These are phyloP conservation scores for Stegastes partitus DNA, from an alignment of 2,113 vertebrate species.

Conservation along the genomic window DNA sequence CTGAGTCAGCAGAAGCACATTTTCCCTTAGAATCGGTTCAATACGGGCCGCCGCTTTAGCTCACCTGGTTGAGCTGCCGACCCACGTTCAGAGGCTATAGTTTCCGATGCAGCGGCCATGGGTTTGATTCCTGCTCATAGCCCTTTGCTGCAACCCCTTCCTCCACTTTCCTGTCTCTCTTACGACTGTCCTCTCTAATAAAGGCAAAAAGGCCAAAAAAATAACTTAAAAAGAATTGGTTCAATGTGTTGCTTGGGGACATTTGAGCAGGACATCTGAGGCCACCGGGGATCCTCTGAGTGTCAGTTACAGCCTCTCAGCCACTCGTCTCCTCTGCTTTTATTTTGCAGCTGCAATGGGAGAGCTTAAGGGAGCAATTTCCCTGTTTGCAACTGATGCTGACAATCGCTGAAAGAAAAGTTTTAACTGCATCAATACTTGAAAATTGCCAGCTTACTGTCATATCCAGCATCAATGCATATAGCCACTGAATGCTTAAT, in stretches of 20 bases:
- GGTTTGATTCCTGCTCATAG: too few species aligned
- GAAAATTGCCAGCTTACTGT: neutral
- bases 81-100: too few species aligned
- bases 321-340: neutral
- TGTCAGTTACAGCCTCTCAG: conserved; percentile 4
- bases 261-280: neutral
- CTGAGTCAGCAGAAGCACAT: neutral
- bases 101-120: too few species aligned
- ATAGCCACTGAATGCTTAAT: neutral
- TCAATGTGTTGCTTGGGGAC: conserved; percentile 13
- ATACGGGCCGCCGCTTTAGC: too few species aligned
- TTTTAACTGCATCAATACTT: neutral
- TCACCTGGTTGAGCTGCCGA: too few species aligned
- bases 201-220: too few species aligned
- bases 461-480: neutral
- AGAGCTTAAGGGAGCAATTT: neutral
- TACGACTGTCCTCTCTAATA: too few species aligned
- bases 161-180: too few species aligned
- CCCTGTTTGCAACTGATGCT: neutral
- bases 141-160: too few species aligned
- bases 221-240: too few species aligned
- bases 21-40: conserved; percentile 7
- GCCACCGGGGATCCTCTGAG: neutral
- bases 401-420: neutral
- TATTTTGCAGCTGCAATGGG: neutral